Base-by-base conservation (phyloP, 2,888 invertebrate genomes). In the Caenorhabditis auriculariae region DNA sequence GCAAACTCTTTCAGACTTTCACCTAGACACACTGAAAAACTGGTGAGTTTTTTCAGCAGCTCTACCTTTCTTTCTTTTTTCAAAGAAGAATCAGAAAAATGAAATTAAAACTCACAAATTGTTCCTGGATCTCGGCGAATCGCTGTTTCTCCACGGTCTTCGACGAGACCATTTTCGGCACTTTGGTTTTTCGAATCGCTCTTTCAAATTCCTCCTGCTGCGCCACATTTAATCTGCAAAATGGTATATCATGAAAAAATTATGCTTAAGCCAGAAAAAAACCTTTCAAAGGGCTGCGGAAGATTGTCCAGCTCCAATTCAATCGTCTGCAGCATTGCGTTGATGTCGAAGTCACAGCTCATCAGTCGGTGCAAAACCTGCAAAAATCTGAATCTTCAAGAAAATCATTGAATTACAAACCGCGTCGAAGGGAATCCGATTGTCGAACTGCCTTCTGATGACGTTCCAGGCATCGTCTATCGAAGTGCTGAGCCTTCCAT, bases 141-240 rank as follows among this genome's bases (percentile, higher is more conserved):
- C n/a, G 42, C 42, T 42, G 32, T 42, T 28, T 24, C 9, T 9
- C 42, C 51, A 12, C 42, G 51, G 28, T 42, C 42, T 12, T 9
- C 28, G 5, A 7, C 23, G 23, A 51, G 28, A 15, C 29, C 32
- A 3, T 29, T 21, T 26, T 38, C 17, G 9, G 23, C 7, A 12
- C 17, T 19, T 12, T 41, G 15, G 17, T 12, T 7, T 7, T 41
- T 41, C 41, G 9, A 17, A 19, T 5, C n/a, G 4, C 32, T 29
- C n/a, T 42, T 24, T 51, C 51, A 15, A 39, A 51, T 29, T 51
- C 51, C 21, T 19, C n/a, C 17, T 42, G 51, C 24, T 51, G 51
- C 2, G 42, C 42, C 15, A n/a, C 17, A n/a, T 26, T 19, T 4
- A 51, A 51, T 19, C 19, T 15, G 12, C 12, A 41, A 15, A 41